These are phyloP conservation scores for Calypte anna DNA, from an alignment of 2,113 vertebrate species.

Conservation along the genomic window DNA sequence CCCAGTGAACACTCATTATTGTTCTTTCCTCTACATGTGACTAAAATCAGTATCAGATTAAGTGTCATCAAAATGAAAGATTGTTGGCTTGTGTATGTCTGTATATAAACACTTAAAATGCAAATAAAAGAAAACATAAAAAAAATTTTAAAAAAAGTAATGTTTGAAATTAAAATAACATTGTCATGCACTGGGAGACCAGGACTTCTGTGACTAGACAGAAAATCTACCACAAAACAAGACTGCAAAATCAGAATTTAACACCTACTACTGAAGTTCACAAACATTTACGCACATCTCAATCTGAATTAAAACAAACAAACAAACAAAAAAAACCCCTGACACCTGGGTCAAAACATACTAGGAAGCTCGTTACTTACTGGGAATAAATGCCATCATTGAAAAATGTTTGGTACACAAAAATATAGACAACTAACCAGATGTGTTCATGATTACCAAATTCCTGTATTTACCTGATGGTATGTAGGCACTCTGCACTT, in stretches of 20 bases:
- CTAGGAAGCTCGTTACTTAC: not conserved
- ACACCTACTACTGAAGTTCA: not conserved
- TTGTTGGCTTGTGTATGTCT: not conserved
- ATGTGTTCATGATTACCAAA: slow-evolving; percentile 50
- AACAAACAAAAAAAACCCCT: not conserved
- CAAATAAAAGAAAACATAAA: not conserved
- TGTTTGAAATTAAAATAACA: not conserved
- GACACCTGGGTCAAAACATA: not conserved
- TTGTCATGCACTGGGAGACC: slow-evolving; percentile 44
- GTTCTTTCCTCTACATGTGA: not conserved
- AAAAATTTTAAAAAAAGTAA: not conserved
- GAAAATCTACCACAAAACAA: not conserved
- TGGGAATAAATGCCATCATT: not conserved
- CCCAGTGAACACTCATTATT: not conserved
- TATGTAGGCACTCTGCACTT: slow-evolving; percentile 99
- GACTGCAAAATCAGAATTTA: not conserved
- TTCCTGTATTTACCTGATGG: slow-evolving; percentile 93
- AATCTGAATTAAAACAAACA: not conserved
- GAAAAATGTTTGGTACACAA: not conserved
- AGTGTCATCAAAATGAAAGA: not conserved
- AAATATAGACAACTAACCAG: slow-evolving; percentile 38
- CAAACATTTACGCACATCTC: not conserved
- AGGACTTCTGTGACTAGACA: slow-evolving; percentile 46
- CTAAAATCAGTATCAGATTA: not conserved
- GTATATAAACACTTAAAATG: not conserved